Conservation (phyloP, 2,113 vertebrate species). For the Piprites chloris region DNA sequence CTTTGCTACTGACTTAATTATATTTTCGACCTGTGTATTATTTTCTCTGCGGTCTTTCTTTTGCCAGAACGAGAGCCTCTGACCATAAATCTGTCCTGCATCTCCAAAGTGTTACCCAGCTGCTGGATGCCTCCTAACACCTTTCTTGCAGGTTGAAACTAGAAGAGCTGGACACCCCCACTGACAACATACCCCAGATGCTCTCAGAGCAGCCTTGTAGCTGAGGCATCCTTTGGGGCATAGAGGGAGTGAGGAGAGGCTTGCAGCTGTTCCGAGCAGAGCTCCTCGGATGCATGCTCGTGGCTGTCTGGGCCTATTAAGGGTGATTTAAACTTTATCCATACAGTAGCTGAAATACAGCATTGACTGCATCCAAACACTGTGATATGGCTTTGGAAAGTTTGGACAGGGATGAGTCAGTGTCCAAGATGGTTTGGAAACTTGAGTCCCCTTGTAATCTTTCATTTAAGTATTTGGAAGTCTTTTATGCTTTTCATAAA, state of each 20-base stretch:
- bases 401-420: neutral
- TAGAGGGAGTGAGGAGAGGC: neutral
- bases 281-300: neutral
- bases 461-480: neutral
- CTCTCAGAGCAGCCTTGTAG: neutral
- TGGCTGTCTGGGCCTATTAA: neutral
- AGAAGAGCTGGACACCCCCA: neutral
- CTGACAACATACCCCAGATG: neutral
- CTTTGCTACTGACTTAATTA: neutral
- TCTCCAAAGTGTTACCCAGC: neutral
- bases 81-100: neutral
- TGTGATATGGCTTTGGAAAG: neutral
- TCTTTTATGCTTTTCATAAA: neutral
- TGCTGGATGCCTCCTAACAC: neutral
- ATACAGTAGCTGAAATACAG: neutral
- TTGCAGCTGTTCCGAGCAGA: neutral
- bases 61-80: neutral
- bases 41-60: neutral
- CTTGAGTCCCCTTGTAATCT: neutral
- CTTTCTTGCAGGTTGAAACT: neutral
- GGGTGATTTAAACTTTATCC: neutral
- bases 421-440: neutral
- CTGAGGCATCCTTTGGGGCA: neutral
- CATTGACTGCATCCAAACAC: neutral
- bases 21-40: neutral